Percentiles rank a stretch among this genome's conserved stretches.
Evolutionary conservation across 2,797 vertebrate species (phyloP).

Genomic region (Scolopax rusticola): DNA sequence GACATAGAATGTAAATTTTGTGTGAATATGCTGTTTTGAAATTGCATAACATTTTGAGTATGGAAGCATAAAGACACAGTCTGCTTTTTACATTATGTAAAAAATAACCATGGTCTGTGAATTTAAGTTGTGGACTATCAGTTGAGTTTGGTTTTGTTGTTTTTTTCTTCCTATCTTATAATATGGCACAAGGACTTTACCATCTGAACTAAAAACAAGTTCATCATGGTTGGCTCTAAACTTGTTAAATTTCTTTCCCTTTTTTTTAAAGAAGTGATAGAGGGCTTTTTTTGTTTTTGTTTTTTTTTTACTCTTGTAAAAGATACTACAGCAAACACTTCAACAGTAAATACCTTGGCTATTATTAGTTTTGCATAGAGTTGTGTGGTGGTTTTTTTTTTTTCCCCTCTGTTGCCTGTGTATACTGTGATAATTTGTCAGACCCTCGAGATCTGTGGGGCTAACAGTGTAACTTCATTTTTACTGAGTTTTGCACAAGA

Average conservation of each 20-base stretch:
- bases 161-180: neutral
- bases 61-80: neutral
- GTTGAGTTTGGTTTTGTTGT: neutral
- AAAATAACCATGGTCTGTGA: neutral
- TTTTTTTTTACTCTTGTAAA: neutral
- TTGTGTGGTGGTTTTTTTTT: too few species aligned
- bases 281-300: fast-evolving
- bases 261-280: neutral
- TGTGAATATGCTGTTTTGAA: neutral
- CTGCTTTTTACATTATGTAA: neutral
- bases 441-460: neutral
- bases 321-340: neutral
- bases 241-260: neutral
- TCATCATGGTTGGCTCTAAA: neutral
- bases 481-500: neutral
- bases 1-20: neutral
- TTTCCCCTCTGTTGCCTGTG: neutral
- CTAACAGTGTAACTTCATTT: neutral
- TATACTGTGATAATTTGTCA: neutral
- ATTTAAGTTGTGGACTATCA: neutral
- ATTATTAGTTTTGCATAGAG: neutral
- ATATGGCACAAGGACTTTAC: neutral
- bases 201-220: neutral
- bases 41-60: neutral
- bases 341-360: neutral